Conservation (phyloP, 1,140 invertebrate species). For the Neodiprion lecontei region DNA sequence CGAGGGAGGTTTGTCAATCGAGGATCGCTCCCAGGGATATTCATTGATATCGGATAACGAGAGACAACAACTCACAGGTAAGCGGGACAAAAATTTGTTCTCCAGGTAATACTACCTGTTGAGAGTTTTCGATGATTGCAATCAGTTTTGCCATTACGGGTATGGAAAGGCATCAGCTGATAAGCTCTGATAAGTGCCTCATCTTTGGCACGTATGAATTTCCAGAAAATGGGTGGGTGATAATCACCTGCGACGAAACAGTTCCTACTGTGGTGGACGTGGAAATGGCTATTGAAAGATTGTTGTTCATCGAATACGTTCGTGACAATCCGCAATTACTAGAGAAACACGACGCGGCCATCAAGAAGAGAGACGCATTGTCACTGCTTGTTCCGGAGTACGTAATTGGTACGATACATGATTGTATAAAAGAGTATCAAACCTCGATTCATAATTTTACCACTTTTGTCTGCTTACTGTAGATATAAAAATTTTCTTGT, state of each 20-base stretch:
- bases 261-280: slow-evolving; percentile 50
- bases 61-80: not conserved
- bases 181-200: not conserved
- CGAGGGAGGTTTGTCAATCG: not conserved
- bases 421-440: too few relatives aligned
- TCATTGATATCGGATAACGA: not conserved
- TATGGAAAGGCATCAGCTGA: not conserved
- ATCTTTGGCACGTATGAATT: not conserved
- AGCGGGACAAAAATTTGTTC: not conserved
- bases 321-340: not conserved
- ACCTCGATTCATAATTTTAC: too few relatives aligned
- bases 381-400: slow-evolving; percentile 49
- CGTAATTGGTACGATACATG: slow-evolving; percentile 34
- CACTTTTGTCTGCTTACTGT: too few relatives aligned
- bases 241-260: slow-evolving; percentile 40
- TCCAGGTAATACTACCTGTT: not conserved
- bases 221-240: slow-evolving; percentile 41
- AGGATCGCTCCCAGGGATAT: not conserved
- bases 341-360: not conserved
- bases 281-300: slow-evolving; percentile 56
- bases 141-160: not conserved
- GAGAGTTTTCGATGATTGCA: not conserved
- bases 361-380: slow-evolving; percentile 37
- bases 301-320: slow-evolving; percentile 37
- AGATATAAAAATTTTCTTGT: too few relatives aligned